Evolutionary conservation across 2,888 invertebrate species (phyloP).

Genomic region (Lithophane ornitopus): DNA sequence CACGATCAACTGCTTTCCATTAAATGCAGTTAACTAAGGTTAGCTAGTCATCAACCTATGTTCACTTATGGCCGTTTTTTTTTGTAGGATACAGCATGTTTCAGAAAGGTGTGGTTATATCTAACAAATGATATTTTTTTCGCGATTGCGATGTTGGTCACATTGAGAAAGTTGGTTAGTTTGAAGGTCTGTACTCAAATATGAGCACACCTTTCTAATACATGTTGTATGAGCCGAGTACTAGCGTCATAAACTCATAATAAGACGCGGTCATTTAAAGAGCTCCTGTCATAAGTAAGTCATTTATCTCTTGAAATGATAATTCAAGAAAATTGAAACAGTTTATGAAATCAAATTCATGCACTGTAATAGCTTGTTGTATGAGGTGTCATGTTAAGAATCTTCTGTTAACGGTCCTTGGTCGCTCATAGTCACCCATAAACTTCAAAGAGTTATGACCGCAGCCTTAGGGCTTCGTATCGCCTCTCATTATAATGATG

Average conservation of each 20-base stretch:
- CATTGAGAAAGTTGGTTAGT: too few species aligned
- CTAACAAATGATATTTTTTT: too few species aligned
- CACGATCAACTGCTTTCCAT: neutral
- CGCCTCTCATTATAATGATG: conserved; percentile 41
- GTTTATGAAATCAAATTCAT: neutral
- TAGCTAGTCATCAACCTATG: neutral
- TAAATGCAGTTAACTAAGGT: neutral
- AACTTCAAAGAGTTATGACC: neutral
- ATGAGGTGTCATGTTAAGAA: neutral
- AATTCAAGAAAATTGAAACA: neutral
- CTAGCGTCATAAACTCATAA: neutral
- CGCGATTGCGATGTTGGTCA: too few species aligned
- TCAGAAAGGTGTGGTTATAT: too few species aligned
- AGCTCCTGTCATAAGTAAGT: neutral
- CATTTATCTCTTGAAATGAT: neutral
- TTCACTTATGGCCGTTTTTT: neutral
- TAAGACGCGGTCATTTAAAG: neutral
- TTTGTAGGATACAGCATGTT: neutral
- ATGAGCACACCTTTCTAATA: too few species aligned
- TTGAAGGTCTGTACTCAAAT: too few species aligned
- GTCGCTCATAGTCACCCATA: neutral
- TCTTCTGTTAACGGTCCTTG: neutral
- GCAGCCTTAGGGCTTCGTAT: neutral
- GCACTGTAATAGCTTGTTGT: neutral
- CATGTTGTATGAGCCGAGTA: too few species aligned